phyloP scores from a whole-genome alignment of 1,140 invertebrate genomes.

The Lucilia sericata region DNA sequence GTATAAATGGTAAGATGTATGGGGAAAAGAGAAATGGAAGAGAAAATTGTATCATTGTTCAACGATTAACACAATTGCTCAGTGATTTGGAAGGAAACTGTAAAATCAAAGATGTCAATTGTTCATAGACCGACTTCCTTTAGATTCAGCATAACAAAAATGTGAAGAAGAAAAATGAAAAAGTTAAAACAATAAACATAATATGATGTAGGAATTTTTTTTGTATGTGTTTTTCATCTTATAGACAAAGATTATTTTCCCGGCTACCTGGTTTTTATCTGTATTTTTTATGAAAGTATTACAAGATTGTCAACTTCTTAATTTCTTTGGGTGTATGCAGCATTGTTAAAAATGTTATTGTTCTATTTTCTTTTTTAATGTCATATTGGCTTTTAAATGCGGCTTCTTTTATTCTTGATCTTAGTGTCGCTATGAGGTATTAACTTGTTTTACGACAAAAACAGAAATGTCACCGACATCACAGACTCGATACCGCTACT shows the following conservation, averaged over 20 bases:
- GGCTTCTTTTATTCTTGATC: slow-evolving; percentile 31
- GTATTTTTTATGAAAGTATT: slow-evolving; percentile 1
- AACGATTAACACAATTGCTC: slow-evolving; percentile 24
- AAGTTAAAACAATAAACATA: background rate
- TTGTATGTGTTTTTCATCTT: background rate
- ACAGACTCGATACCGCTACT: slow-evolving; percentile 18
- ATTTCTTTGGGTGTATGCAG: background rate
- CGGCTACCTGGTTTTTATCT: background rate
- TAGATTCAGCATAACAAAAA: background rate
- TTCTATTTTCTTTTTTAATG: slow-evolving; percentile 10
- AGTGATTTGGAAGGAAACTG: background rate
- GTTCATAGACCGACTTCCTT: background rate
- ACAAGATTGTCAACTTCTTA: slow-evolving; percentile 36
- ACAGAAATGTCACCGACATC: slow-evolving; percentile 16
- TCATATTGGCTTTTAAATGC: slow-evolving; percentile 17
- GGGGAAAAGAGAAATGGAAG: background rate
- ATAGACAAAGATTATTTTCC: background rate
- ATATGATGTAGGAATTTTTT: slow-evolving; percentile 1
- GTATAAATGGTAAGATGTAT: background rate
- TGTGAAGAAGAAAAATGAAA: background rate
- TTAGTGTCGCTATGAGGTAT: slow-evolving; percentile 16
- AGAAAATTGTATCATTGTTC: background rate
- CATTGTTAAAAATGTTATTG: background rate
- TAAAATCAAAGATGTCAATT: slow-evolving; percentile 11
- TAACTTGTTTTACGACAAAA: slow-evolving; percentile 33